These are phyloP conservation scores for Drosophila fulvimacula DNA, from an alignment of 2,888 invertebrate species.

Conservation along the genomic window DNA sequence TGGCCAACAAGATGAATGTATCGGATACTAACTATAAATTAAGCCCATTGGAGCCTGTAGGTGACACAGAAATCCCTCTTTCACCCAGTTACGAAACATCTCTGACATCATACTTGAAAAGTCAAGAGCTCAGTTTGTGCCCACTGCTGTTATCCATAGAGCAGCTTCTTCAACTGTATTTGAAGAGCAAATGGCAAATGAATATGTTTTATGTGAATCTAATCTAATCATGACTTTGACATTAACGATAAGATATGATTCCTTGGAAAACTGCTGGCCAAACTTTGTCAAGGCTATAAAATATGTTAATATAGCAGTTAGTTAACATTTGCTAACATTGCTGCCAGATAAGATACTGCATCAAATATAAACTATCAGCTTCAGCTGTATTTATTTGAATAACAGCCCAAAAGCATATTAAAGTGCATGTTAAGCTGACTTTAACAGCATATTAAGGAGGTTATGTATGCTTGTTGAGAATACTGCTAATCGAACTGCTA, in stretches of 20 bases:
- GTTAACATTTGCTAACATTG: neutral
- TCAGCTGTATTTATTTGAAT: neutral
- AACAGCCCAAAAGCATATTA: neutral
- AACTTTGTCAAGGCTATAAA: neutral
- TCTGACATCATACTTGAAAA: conserved; percentile 10
- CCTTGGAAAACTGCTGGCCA: neutral
- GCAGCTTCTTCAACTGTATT: neutral
- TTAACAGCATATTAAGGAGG: neutral
- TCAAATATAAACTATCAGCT: neutral
- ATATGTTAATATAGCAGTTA: neutral
- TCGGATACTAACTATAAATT: conserved; percentile 17
- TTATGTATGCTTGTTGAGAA: neutral
- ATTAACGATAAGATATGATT: neutral
- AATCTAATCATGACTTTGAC: no score
- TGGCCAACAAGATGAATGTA: conserved; percentile 15
- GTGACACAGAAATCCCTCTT: conserved; percentile 13
- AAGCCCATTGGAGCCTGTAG: conserved; percentile 20
- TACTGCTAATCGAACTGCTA: neutral
- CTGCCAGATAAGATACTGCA: neutral
- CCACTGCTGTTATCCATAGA: neutral
- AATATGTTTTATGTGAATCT: no score
- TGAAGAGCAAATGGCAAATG: neutral
- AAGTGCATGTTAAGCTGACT: neutral
- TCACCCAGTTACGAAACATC: neutral
- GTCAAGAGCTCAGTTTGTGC: neutral